phyloP scores from a whole-genome alignment of 1,140 invertebrate genomes.

The Nilaparvata lugens region DNA sequence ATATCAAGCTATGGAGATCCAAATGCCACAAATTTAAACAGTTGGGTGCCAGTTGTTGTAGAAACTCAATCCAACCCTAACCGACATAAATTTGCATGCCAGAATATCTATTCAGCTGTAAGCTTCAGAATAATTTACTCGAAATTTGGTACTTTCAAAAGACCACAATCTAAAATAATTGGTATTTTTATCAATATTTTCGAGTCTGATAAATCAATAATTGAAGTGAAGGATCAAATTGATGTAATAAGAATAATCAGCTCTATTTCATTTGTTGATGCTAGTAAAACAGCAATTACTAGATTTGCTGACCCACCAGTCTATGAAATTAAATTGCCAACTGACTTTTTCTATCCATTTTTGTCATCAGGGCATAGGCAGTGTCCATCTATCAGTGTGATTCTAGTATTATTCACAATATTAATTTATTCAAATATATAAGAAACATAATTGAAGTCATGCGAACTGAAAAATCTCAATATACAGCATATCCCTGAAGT shows the following conservation, averaged over 20 bases:
- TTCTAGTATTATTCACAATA: background rate
- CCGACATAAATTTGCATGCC: constrained; percentile 33
- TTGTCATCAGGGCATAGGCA: constrained; percentile 17
- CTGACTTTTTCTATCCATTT: constrained; percentile 65
- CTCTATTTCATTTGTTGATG: constrained; percentile 50
- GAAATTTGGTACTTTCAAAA: constrained; percentile 37
- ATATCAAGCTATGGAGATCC: constrained; percentile 18
- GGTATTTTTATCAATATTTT: constrained; percentile 39
- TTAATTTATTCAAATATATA: too few relatives aligned
- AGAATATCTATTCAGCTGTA: constrained; percentile 37
- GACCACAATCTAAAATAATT: constrained; percentile 40
- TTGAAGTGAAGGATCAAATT: constrained; percentile 23
- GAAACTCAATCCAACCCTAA: background rate
- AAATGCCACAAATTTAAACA: background rate
- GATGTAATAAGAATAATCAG: constrained; percentile 31
- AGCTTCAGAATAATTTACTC: constrained; percentile 40
- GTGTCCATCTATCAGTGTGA: background rate
- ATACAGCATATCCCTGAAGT: too few relatives aligned
- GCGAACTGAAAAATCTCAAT: too few relatives aligned
- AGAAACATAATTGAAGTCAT: too few relatives aligned
- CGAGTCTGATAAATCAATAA: constrained; percentile 29
- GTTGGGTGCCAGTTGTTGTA: constrained; percentile 19
- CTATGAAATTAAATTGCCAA: constrained; percentile 49
- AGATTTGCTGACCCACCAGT: constrained; percentile 48
- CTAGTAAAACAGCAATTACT: constrained; percentile 40